Evolutionary conservation across 2,888 invertebrate genomes (phyloP), one percentile per base, ranked within the genome.

Genomic region (Drosophila hamatofila): DNA sequence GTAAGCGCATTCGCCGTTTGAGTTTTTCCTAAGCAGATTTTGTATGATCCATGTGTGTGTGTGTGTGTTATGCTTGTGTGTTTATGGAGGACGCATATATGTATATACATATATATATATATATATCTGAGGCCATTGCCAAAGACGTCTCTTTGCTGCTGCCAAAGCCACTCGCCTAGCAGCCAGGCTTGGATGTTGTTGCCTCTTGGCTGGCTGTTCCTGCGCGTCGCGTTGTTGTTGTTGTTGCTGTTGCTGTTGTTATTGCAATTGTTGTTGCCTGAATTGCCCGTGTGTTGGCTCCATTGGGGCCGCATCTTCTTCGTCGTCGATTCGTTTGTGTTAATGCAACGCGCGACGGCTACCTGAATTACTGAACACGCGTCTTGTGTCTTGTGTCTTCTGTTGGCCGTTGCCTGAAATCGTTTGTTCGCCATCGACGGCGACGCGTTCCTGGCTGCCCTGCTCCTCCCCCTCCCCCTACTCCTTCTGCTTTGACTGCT

Each of bases 301-400:
- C 74, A 37, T 58, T 71, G 78, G 63, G 63, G 76, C 77, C 76
- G 61, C 80, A 78, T 64, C 48, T 49, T 49, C 68, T 63, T 69
- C 64, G 61, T 73, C 68, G 63, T 71, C 80, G 81, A 74, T 85
- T 82, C 90, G 90, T 91, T 91, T 91, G 91, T 91, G 91, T 91
- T 91, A 91, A 91, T 91, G 91, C 91, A 91, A 91, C 90, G 87
- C 81, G 90, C 90, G 87, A 90, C 91, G 82, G 91, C 91, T 91
- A 91, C 91, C 91, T 91, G 91, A 92, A 91, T 91, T 91, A 91
- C 92, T 91, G 91, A 91, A 92, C 91, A 91, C 91, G 91, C 91
- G 92, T 91, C 92, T 92, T 90, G 80, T 90, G 90, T 88, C 90
- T 90, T 85, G 80, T 91, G 90, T 88, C 83, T 87, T 88, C 81